Evolutionary conservation across 1,140 invertebrate genomes (phyloP), one percentile per base, ranked within the genome.

Genomic region (Lepidurus couesii): DNA sequence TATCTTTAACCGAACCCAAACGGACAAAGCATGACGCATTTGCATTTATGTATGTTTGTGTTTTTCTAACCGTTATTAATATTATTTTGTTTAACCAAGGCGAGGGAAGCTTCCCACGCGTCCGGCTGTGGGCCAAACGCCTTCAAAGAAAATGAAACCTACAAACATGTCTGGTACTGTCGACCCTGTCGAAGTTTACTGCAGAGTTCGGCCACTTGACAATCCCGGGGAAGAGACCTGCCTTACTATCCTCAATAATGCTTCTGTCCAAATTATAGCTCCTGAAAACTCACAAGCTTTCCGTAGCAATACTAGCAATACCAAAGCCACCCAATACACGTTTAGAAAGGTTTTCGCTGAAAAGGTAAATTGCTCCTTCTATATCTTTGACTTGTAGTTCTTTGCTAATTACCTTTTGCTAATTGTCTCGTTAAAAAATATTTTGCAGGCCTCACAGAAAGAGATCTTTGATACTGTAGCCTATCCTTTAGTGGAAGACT

Each of bases 381-480:
- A 16, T 21, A 16, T 21, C 13, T 10, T 45, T 45, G 13, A n/a
- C 42, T 44, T 11, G 13, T 77, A 26, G 26, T 75, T n/a, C 5
- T n/a, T n/a, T n/a, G n/a, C n/a, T n/a, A n/a, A n/a, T n/a, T 16
- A 76, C 4, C 21, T 78, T 84, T 89, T 8, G 11, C 9, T 42
- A 44, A n/a, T 34, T 26, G 11, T 77, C 45, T 11, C n/a, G 11
- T 47, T 77, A 16, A 24, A 24, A 74, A 13, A 21, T 43, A 4
- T 75, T 76, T 76, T 74, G 7, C 24, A 74, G 45, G 81, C 86
- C 1, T 84, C 88, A 0, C 98, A 99, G 84, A 91, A 92, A 83
- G 91, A 94, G 78, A 87, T 98, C 11, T 98, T 97, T 85, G 90
- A 93, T 73, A 86, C 88, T 78, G 91, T 96, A n/a, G 93, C 94